Conservation (phyloP, 2,113 vertebrate species). For the Grammomys dolichurus region DNA sequence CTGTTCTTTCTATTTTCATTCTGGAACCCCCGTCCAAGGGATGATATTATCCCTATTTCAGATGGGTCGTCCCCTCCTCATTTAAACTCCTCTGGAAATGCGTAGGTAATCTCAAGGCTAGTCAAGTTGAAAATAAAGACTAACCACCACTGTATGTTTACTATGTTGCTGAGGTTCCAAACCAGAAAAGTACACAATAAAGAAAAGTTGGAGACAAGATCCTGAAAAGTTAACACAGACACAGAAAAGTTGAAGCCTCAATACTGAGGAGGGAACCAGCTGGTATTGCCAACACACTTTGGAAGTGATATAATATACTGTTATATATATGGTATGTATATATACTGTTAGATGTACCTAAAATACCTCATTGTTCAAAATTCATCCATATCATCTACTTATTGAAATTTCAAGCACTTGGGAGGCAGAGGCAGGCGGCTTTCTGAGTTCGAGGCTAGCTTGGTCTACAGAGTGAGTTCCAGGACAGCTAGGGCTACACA, state of each 20-base stretch:
- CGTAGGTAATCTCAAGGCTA: neutral
- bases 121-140: neutral
- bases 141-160: neutral
- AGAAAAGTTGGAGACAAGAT: conserved; percentile 35
- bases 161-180: conserved; percentile 18
- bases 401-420: conserved; percentile 21
- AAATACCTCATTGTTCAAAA: conserved; percentile 36
- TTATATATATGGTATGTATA: neutral
- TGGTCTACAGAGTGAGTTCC: no score
- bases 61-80: neutral
- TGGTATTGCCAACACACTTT: conserved; percentile 37
- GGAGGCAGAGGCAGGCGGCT: no score
- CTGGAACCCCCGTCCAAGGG: neutral
- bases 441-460: no score
- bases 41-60: neutral
- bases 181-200: conserved; percentile 30
- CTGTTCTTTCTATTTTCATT: neutral
- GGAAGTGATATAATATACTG: neutral
- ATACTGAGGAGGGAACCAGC: neutral
- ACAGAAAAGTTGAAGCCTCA: neutral
- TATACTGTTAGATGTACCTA: neutral
- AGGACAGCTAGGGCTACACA: no score
- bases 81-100: neutral
- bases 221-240: neutral
- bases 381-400: neutral